Evolutionary conservation across 35 echinoderm and acorn worm genomes (phyloP).

Genomic region (Nesometra sesokonis): DNA sequence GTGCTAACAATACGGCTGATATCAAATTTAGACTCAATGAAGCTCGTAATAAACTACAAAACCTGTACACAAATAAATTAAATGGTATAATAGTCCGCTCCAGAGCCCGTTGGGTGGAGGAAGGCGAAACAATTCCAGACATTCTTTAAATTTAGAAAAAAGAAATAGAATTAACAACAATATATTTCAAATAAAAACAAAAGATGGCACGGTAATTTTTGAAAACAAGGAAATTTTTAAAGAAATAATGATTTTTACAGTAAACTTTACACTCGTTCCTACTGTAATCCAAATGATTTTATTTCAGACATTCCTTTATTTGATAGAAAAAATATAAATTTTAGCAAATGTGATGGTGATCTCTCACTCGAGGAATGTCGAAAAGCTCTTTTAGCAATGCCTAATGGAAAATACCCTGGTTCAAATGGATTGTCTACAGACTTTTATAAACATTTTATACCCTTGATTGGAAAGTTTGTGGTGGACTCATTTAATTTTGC

Average conservation of each 20-base stretch:
- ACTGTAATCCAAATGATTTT: neutral
- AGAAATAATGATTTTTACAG: neutral
- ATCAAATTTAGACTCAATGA: too few species aligned
- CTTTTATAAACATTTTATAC: constrained; percentile 34
- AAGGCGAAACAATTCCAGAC: too few species aligned
- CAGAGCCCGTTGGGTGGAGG: too few species aligned
- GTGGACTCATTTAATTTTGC: constrained; percentile 13
- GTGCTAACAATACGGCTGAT: too few species aligned
- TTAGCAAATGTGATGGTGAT: neutral
- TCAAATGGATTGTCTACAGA: constrained; percentile 14
- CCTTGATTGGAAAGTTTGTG: constrained; percentile 15
- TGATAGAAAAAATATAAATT: neutral
- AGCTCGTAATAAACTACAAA: too few species aligned
- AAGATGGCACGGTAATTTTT: too few species aligned
- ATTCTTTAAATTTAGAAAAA: too few species aligned
- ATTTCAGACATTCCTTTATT: neutral
- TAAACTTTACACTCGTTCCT: neutral
- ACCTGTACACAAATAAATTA: too few species aligned
- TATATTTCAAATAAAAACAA: too few species aligned
- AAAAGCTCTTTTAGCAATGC: constrained; percentile 1
- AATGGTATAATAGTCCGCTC: too few species aligned
- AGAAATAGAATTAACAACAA: too few species aligned
- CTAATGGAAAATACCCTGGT: constrained; percentile 18
- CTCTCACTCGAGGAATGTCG: constrained; percentile 15
- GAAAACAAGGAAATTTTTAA: too few species aligned